Evolutionary conservation across 2,888 invertebrate genomes (phyloP).

Genomic region (Lucinisca nassula): DNA sequence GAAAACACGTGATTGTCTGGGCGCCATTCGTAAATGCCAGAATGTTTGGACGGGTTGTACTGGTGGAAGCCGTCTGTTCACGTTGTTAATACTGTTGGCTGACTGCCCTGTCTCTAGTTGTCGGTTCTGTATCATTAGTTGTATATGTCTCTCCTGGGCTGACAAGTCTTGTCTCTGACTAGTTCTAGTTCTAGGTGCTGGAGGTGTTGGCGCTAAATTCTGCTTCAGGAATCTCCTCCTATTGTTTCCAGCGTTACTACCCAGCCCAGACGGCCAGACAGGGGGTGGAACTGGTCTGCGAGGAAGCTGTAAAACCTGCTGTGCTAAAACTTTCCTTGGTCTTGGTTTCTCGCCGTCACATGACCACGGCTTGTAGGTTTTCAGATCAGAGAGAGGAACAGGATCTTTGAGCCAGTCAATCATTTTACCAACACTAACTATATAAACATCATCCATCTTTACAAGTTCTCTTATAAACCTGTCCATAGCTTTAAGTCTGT

Average conservation of each 20-base stretch:
- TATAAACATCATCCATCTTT: conserved; percentile 83
- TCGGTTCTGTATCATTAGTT: not conserved
- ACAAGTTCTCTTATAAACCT: conserved; percentile 80
- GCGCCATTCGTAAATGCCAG: not conserved
- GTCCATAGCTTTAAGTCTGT: conserved; percentile 83
- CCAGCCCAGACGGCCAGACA: not conserved
- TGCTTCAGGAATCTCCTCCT: not conserved
- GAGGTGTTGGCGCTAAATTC: not conserved
- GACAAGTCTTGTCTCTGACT: not conserved
- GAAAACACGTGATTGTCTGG: not conserved
- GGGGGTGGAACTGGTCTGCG: not conserved
- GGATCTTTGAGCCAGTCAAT: conserved; percentile 83
- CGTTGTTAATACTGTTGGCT: not conserved
- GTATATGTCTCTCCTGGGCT: conserved; percentile 1
- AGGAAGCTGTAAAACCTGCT: not conserved
- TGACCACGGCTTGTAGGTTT: conserved; percentile 81
- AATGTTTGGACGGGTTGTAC: not conserved
- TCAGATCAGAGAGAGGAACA: conserved; percentile 74
- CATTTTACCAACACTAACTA: conserved; percentile 79
- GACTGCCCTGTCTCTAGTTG: not conserved
- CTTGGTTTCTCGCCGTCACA: conserved; percentile 68
- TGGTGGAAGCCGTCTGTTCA: not conserved
- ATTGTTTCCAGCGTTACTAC: not conserved
- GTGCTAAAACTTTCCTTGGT: not conserved
- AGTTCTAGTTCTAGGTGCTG: not conserved